Percentiles rank a stretch among this genome's conserved stretches.
phyloP scores from a whole-genome alignment of 2,888 invertebrate species.

The Hemicrepidius hirtus region DNA sequence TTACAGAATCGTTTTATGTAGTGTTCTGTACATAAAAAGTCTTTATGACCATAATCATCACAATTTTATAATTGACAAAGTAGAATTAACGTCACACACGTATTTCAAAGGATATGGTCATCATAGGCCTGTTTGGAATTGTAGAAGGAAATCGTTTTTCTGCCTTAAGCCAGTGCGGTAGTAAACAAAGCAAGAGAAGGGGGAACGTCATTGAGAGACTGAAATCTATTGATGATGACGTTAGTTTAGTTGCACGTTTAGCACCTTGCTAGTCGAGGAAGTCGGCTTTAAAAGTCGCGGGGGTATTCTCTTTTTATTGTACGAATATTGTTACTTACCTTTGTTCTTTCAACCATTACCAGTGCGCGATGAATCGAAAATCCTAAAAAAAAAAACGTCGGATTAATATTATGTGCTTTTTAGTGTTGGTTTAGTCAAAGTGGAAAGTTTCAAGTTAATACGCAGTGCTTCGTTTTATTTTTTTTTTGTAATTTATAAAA shows the following conservation, averaged over 20 bases:
- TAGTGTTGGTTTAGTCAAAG: constrained; percentile 13
- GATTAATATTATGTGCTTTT: constrained; percentile 20
- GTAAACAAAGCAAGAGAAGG: constrained; percentile 26
- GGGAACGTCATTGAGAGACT: constrained; percentile 48
- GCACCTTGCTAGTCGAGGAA: constrained; percentile 31
- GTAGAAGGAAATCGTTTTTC: constrained; percentile 36
- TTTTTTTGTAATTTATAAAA: neutral
- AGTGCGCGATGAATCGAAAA: constrained; percentile 6
- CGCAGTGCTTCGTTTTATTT: constrained; percentile 18
- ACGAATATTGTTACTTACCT: constrained; percentile 4
- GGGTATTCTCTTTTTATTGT: neutral
- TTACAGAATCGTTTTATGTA: no score
- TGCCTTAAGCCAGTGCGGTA: constrained; percentile 21
- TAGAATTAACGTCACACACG: constrained; percentile 35
- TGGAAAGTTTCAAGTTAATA: constrained; percentile 14
- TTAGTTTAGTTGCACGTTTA: constrained; percentile 43
- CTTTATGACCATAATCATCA: constrained; percentile 8
- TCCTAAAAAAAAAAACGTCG: constrained; percentile 25
- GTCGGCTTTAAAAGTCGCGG: no score
- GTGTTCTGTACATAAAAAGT: neutral
- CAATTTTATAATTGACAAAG: neutral
- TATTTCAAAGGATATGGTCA: constrained; percentile 27
- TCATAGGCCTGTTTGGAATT: constrained; percentile 26
- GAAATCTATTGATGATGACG: constrained; percentile 47
- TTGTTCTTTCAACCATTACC: constrained; percentile 13